phyloP scores from a whole-genome alignment of 2,888 invertebrate genomes.

The Arrhopalites spinosus region DNA sequence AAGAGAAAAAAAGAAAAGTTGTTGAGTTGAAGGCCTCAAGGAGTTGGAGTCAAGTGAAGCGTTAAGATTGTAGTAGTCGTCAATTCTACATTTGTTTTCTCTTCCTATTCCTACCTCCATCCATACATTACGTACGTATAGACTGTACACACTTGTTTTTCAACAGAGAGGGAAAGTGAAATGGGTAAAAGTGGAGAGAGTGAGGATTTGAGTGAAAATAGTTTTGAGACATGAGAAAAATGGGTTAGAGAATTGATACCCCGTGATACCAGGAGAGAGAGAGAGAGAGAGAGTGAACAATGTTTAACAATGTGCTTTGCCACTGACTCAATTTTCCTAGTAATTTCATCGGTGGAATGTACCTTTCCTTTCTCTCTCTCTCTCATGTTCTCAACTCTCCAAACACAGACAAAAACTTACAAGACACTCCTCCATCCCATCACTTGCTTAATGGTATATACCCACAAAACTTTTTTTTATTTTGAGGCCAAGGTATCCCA shows the following conservation, averaged over 20 bases:
- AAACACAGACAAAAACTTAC: neutral
- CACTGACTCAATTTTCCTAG: slow-evolving; percentile 55
- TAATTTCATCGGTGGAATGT: slow-evolving; percentile 55
- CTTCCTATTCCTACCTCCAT: neutral
- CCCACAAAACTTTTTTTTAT: neutral
- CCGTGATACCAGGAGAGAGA: too few relatives aligned
- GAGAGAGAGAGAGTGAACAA: slow-evolving; percentile 33
- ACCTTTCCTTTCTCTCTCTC: slow-evolving; percentile 31
- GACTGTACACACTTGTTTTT: neutral
- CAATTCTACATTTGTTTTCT: slow-evolving; percentile 6
- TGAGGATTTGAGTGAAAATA: slow-evolving; percentile 42
- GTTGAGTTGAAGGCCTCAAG: neutral
- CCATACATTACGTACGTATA: neutral
- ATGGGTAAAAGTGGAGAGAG: neutral
- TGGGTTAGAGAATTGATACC: slow-evolving; percentile 52
- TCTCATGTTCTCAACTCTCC: neutral
- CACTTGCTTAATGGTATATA: neutral
- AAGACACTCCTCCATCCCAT: neutral
- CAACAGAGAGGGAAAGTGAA: neutral
- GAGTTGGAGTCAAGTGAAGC: slow-evolving; percentile 1
- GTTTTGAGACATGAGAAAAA: slow-evolving; percentile 55
- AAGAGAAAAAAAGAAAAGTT: neutral
- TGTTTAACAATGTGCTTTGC: slow-evolving; percentile 45
- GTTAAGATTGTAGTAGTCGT: slow-evolving; percentile 2
- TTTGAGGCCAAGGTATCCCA: neutral